These are phyloP conservation scores for Urocolius indicus DNA, from an alignment of 2,113 vertebrate genomes.

Conservation along the genomic window DNA sequence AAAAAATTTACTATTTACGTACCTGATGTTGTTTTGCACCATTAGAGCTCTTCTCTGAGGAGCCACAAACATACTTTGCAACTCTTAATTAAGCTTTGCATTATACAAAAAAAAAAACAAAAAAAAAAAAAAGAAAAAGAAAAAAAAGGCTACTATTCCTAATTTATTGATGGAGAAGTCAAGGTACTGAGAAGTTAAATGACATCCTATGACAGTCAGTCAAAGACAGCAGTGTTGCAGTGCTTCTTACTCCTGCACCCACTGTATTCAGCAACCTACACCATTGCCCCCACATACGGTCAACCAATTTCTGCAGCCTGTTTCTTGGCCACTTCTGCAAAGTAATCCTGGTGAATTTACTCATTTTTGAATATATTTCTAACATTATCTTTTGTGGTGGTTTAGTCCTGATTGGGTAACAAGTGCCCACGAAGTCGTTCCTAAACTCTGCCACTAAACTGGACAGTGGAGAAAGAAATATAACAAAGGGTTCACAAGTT, in stretches of 20 bases:
- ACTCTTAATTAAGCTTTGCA: neutral
- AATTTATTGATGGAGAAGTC: neutral
- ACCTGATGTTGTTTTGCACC: neutral
- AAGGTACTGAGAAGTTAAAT: neutral
- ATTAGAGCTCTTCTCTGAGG: slow-evolving; percentile 2
- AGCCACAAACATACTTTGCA: neutral
- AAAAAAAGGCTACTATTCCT: neutral
- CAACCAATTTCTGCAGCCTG: neutral
- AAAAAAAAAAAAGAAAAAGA: neutral
- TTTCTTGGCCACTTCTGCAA: neutral
- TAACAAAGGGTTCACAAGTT: no score
- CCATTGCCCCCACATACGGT: fast-evolving
- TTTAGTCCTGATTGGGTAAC: no score
- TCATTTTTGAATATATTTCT: neutral
- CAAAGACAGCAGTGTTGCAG: neutral
- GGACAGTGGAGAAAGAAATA: no score
- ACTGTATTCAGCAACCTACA: neutral
- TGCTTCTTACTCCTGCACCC: no score
- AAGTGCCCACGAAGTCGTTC: no score
- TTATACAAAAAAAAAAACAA: neutral
- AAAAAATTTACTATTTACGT: slow-evolving; percentile 17
- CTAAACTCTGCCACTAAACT: no score
- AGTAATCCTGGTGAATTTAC: fast-evolving
- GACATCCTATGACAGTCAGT: neutral
- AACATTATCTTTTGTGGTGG: no score